Evolutionary conservation across 2,888 invertebrate species (phyloP).

Genomic region (Hemithea aestivaria): DNA sequence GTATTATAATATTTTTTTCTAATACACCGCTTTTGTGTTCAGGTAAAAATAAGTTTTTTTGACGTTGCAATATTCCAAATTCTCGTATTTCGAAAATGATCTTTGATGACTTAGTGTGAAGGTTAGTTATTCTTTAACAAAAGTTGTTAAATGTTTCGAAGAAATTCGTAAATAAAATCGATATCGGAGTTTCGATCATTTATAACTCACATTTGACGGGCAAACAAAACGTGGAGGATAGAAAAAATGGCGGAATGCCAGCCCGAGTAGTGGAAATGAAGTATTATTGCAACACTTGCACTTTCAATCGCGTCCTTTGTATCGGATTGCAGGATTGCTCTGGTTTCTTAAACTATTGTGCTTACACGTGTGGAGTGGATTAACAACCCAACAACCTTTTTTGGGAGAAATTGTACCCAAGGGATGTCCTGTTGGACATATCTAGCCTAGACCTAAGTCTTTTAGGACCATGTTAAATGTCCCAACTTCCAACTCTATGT

Average conservation of each 20-base stretch:
- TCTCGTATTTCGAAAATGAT: neutral
- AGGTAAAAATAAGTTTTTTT: conserved; percentile 55
- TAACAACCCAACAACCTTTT: conserved; percentile 8
- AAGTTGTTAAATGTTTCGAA: conserved; percentile 27
- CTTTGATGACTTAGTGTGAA: conserved; percentile 13
- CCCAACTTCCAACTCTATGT: no score
- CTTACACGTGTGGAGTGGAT: conserved; percentile 30
- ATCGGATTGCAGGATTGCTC: conserved; percentile 46
- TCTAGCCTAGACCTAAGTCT: no score
- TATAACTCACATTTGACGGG: conserved; percentile 71
- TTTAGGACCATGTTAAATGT: no score
- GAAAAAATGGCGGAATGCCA: conserved; percentile 65
- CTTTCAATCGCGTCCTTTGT: conserved; percentile 64
- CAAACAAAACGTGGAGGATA: conserved; percentile 58
- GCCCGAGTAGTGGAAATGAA: conserved; percentile 64
- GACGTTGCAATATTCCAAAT: conserved; percentile 14
- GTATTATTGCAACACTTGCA: conserved; percentile 78
- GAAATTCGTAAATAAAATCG: conserved; percentile 50
- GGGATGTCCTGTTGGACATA: no score
- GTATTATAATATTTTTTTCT: no score
- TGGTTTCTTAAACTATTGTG: conserved; percentile 44
- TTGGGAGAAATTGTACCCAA: no score
- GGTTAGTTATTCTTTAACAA: conserved; percentile 24
- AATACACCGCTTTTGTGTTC: conserved; percentile 40
- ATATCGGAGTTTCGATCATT: conserved; percentile 75